Evolutionary conservation across 2,113 vertebrate genomes (phyloP).

Genomic region (Scolopax mira): DNA sequence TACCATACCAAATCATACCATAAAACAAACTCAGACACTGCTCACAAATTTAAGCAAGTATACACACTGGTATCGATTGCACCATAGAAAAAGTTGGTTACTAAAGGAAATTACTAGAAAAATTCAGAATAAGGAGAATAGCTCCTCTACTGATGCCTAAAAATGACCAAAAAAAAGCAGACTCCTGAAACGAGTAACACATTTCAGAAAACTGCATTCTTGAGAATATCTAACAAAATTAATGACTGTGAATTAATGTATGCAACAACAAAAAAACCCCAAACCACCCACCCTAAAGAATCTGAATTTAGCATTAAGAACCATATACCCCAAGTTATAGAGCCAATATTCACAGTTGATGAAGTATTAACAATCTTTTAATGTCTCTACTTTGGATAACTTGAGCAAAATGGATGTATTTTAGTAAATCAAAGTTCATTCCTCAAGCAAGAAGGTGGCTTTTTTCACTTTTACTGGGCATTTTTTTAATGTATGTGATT

Average conservation of each 20-base stretch:
- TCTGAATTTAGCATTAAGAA: background rate
- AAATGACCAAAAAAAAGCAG: background rate
- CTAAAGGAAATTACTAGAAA: background rate
- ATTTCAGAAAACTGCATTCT: background rate
- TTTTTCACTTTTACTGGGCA: background rate
- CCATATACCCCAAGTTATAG: background rate
- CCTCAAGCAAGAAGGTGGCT: background rate
- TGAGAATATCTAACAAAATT: background rate
- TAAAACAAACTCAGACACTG: background rate
- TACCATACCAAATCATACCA: background rate
- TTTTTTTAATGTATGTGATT: background rate
- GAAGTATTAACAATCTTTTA: background rate
- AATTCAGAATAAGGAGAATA: background rate
- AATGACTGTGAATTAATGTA: background rate
- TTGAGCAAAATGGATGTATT: background rate
- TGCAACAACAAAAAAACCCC: fast-evolving
- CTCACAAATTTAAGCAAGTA: background rate
- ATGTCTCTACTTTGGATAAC: background rate
- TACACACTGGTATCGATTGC: background rate
- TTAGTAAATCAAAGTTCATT: background rate
- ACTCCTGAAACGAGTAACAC: background rate
- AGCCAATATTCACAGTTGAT: background rate
- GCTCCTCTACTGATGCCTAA: background rate
- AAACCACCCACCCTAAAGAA: background rate
- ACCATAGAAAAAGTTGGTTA: background rate